These are phyloP conservation scores for Agrenia bidenticulata DNA, from an alignment of 2,888 invertebrate species.

Conservation along the genomic window DNA sequence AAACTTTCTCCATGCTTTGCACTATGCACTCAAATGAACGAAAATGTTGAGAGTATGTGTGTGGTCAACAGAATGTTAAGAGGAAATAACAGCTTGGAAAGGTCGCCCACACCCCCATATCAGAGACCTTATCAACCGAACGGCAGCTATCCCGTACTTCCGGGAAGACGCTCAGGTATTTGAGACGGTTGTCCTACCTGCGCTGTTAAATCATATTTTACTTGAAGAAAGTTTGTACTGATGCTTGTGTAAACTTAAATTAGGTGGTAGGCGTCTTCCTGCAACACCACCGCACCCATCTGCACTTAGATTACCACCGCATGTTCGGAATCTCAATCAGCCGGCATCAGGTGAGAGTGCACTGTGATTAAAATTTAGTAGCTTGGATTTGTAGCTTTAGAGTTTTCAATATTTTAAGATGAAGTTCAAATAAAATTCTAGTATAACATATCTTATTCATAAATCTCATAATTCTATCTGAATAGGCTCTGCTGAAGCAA, in stretches of 20 bases:
- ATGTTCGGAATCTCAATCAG: slow-evolving; percentile 44
- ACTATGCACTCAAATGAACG: too few species aligned
- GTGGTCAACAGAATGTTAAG: slow-evolving; percentile 34
- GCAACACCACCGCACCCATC: slow-evolving; percentile 52
- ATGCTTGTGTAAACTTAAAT: too few species aligned
- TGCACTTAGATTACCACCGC: slow-evolving; percentile 48
- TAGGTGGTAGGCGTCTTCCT: slow-evolving; percentile 51
- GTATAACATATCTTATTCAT: too few species aligned
- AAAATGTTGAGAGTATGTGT: slow-evolving; percentile 2
- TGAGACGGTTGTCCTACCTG: too few species aligned
- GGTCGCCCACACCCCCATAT: slow-evolving; percentile 52
- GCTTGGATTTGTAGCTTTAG: slow-evolving; percentile 1
- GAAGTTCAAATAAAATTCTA: slow-evolving; percentile 33
- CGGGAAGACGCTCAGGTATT: slow-evolving; percentile 50
- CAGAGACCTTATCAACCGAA: slow-evolving; percentile 48
- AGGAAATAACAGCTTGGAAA: slow-evolving; percentile 50
- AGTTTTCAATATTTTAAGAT: slow-evolving; percentile 17
- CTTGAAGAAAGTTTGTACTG: too few species aligned
- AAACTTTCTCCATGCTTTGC: too few species aligned
- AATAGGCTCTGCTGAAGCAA: slow-evolving; percentile 51
- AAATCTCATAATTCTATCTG: slow-evolving; percentile 17
- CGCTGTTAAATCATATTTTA: too few species aligned
- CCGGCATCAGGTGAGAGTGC: slow-evolving; percentile 45
- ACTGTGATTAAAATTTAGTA: neutral
- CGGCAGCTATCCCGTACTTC: slow-evolving; percentile 52